Evolutionary conservation across 2,888 invertebrate species (phyloP), one percentile per base, ranked within the genome.

Genomic region (Watsonalla cultraria): DNA sequence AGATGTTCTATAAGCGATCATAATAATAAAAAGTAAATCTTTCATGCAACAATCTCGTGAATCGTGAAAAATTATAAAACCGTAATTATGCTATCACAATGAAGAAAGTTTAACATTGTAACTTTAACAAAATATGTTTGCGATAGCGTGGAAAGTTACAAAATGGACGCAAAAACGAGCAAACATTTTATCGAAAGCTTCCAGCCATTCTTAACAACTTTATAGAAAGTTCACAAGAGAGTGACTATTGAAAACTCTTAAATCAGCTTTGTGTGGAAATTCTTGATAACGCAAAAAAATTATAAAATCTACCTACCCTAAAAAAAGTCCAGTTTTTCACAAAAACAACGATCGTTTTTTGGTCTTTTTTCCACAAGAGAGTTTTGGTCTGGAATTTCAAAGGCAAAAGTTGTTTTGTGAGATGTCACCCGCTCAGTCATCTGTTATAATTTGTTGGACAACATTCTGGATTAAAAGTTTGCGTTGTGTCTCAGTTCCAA

Each of bases 351-450:
- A 42, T 6, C 11, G 42, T 42, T 42, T 11, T 11, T 42, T 15
- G 5, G 13, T 13, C 7, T 14, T 13, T 5, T 48, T 37, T 37
- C 34, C n/a, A 48, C 13, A 6, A 13, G 1, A 11, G 49, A 4
- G 8, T 9, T 37, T 42, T 37, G 14, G 35, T 49, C n/a, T 9
- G 39, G 14, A 13, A 39, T 35, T 48, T 39, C 48, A 7, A 35
- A 39, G 34, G 15, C 11, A 37, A 49, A 49, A 49, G 49, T 48
- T 48, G 35, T 49, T 48, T 49, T 37, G 37, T 37, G 49, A 39
- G 49, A 49, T 49, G 49, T 49, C 49, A 49, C 14, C 49, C 11
- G 49, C 37, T 49, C 49, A 49, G 49, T 49, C 49, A 49, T 49
- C 39, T 37, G 49, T 37, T 14, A 37, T 49, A 49, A 49, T 49